phyloP scores from a whole-genome alignment of 2,113 vertebrate species.

The Chaetura pelagica region DNA sequence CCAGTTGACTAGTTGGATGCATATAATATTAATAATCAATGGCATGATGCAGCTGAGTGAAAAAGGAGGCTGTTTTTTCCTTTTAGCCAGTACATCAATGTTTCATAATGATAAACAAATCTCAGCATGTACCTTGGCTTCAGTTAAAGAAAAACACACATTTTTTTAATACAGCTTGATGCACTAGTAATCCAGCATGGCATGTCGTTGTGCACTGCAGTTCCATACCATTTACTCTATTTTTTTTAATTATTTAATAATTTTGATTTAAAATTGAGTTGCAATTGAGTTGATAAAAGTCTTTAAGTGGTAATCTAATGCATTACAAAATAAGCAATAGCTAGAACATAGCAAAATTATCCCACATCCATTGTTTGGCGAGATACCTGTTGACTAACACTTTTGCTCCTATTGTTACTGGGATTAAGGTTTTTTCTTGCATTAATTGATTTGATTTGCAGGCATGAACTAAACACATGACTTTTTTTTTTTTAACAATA shows the following conservation, averaged over 20 bases:
- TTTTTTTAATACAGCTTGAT: constrained; percentile 30
- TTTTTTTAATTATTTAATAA: neutral
- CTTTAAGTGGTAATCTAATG: neutral
- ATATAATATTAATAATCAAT: neutral
- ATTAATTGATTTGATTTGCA: constrained; percentile 85
- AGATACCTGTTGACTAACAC: constrained; percentile 78
- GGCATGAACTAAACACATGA: constrained; percentile 91
- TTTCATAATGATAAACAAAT: neutral
- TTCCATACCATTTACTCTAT: neutral
- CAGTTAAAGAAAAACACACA: neutral
- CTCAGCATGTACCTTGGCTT: neutral
- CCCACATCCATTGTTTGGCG: constrained; percentile 84
- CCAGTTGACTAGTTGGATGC: neutral
- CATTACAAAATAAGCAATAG: neutral
- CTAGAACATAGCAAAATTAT: constrained; percentile 39
- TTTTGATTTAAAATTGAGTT: neutral
- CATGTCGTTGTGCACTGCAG: constrained; percentile 28
- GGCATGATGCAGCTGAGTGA: neutral
- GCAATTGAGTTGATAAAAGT: neutral
- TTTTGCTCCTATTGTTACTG: constrained; percentile 75
- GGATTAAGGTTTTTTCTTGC: constrained; percentile 78
- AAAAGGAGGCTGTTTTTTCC: neutral
- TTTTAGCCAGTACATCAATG: neutral
- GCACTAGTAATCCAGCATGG: constrained; percentile 40
- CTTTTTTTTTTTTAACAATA: constrained; percentile 66